phyloP scores from a whole-genome alignment of 1,140 invertebrate genomes.

The Aphelenchoides fujianensis region DNA sequence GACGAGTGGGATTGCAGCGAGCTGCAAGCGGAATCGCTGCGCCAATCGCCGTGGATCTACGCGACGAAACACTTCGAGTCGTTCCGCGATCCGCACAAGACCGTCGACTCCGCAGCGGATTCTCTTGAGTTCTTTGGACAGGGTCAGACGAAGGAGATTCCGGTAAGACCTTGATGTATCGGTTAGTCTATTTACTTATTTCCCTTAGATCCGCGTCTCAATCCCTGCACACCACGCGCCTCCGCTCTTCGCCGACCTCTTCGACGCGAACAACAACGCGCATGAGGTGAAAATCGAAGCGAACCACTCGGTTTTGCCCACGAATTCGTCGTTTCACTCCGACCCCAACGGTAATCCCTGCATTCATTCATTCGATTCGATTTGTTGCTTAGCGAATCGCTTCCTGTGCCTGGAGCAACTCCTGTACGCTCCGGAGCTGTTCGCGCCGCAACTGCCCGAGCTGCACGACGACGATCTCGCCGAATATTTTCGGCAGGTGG shows the following conservation, averaged over 20 bases:
- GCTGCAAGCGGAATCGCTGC: background rate
- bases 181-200: background rate
- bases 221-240: background rate
- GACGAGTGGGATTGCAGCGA: slow-evolving; percentile 1
- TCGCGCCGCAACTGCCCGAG: background rate
- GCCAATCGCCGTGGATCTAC: background rate
- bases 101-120: too few species aligned
- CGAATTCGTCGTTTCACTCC: slow-evolving; percentile 1
- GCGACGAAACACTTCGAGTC: background rate
- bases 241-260: background rate
- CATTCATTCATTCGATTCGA: too few species aligned
- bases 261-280: background rate
- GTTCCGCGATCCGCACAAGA: background rate
- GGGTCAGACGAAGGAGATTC: too few species aligned
- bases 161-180: too few species aligned
- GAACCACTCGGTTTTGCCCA: too few species aligned
- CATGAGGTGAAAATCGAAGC: too few species aligned
- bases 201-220: background rate
- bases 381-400: background rate
- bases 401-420: slow-evolving; percentile 1
- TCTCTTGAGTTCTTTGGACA: too few species aligned
- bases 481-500: slow-evolving; percentile 9
- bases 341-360: too few species aligned
- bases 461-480: background rate
- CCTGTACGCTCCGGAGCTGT: background rate